phyloP scores from a whole-genome alignment of 2,888 invertebrate genomes.

The Acleris emargana region DNA sequence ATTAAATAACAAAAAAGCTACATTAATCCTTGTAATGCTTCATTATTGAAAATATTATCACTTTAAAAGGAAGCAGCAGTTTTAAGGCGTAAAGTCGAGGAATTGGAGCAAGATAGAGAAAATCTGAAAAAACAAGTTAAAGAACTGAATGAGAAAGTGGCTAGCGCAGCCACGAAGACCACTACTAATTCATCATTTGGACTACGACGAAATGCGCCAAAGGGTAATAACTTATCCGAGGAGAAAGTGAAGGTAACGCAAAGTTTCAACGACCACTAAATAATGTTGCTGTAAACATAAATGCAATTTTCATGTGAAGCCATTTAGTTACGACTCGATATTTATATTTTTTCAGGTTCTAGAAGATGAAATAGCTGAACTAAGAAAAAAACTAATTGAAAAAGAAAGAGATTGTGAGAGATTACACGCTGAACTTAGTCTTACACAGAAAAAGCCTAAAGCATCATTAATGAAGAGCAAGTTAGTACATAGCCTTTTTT shows the following conservation, averaged over 20 bases:
- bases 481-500: slow-evolving; percentile 65
- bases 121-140: slow-evolving; percentile 89
- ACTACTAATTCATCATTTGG: slow-evolving; percentile 59
- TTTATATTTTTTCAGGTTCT: slow-evolving; percentile 73
- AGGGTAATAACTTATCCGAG: slow-evolving; percentile 83
- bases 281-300: too few relatives aligned
- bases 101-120: slow-evolving; percentile 91
- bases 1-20: not conserved
- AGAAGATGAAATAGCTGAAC: slow-evolving; percentile 89
- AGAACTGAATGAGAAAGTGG: slow-evolving; percentile 89
- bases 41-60: slow-evolving; percentile 17
- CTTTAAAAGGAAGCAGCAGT: slow-evolving; percentile 89
- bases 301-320: too few relatives aligned
- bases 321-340: not conserved
- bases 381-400: slow-evolving; percentile 90
- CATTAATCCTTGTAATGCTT: not conserved
- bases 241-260: slow-evolving; percentile 84
- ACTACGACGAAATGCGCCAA: slow-evolving; percentile 61
- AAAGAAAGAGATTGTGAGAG: slow-evolving; percentile 92
- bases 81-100: slow-evolving; percentile 92
- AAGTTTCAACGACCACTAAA: not conserved
- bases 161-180: slow-evolving; percentile 68
- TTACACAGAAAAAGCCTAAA: slow-evolving; percentile 85
- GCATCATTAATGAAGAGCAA: slow-evolving; percentile 85
- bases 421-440: slow-evolving; percentile 87